Evolutionary conservation across 2,888 invertebrate genomes (phyloP), one percentile per base, ranked within the genome.

Genomic region (Drosophila neutralis): DNA sequence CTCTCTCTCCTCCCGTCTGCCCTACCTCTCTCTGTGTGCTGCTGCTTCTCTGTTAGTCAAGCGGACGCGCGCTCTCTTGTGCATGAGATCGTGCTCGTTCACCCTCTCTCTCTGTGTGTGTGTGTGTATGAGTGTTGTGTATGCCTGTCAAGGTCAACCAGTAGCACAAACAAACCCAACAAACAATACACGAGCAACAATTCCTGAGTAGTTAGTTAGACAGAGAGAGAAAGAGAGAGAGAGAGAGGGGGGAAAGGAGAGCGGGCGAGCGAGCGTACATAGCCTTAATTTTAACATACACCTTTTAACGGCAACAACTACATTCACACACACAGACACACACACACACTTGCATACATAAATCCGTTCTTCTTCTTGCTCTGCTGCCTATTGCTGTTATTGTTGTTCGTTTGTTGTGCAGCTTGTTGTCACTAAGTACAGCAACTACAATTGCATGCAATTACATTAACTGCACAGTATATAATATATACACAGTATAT

Each of bases 71-170:
- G 13, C 45, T 45, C 38, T 38, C 13, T 45, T 2, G 24, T 24
- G 45, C 45, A 45, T 24, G 45, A 24, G 45, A 45, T 45, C 45
- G 45, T 45, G 15, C 45, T 15, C 15, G 24, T 24, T 27, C 51
- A 29, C 18, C 27, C 38, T 51, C 59, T 38, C 62, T 45, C 45
- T 18, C 27, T 53, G 8, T 31, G 35, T 29, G 59, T 65, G 48
- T 58, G 15, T 59, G 36, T 58, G 33, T 45, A 40, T 69, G 40
- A 56, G 18, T 33, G 24, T 54, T 54, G 59, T 38, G 24, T 24
- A 24, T 54, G 81, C 73, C 76, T 72, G 76, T 63, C 78, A 80
- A 78, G 78, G 80, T 72, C 80, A 80, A 78, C 80, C 71, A 80
- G 80, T 80, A 78, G 77, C 80, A 75, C 75, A 69, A 71, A 78